phyloP scores from a whole-genome alignment of 2,797 vertebrate species.

The Thamnophis elegans region DNA sequence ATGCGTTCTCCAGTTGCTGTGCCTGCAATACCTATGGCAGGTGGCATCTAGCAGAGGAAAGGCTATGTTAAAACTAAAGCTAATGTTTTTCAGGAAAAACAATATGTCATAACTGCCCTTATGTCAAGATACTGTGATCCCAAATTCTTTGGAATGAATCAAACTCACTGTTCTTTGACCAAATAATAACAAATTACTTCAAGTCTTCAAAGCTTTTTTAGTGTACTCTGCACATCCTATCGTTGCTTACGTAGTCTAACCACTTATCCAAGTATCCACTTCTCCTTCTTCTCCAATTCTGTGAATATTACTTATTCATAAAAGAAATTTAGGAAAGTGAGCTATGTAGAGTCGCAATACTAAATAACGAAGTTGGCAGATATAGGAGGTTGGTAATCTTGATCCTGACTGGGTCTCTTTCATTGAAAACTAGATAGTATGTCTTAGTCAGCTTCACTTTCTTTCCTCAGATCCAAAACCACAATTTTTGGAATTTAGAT shows the following conservation, averaged over 20 bases:
- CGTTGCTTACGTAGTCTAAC: neutral
- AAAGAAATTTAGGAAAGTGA: neutral
- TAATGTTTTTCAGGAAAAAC: neutral
- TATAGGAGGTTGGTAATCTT: neutral
- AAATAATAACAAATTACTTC: neutral
- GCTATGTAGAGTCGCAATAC: neutral
- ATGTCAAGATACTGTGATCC: neutral
- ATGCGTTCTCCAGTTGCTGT: neutral
- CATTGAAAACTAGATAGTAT: neutral
- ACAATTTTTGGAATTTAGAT: neutral
- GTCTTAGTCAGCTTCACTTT: neutral
- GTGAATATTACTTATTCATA: no score
- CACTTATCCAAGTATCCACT: neutral
- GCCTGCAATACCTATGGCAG: neutral
- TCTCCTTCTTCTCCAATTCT: neutral
- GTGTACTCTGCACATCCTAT: neutral
- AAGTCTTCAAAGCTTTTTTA: neutral
- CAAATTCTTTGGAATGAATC: neutral
- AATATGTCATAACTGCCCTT: neutral
- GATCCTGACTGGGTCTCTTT: neutral
- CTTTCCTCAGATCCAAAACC: neutral
- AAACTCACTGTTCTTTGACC: neutral
- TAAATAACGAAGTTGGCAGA: neutral
- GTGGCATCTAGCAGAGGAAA: neutral
- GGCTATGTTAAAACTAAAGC: neutral